Percentiles rank a stretch among this genome's conserved stretches.
These are phyloP conservation scores for Drosophila albomicans DNA, from an alignment of 1,140 invertebrate genomes.

Conservation along the genomic window DNA sequence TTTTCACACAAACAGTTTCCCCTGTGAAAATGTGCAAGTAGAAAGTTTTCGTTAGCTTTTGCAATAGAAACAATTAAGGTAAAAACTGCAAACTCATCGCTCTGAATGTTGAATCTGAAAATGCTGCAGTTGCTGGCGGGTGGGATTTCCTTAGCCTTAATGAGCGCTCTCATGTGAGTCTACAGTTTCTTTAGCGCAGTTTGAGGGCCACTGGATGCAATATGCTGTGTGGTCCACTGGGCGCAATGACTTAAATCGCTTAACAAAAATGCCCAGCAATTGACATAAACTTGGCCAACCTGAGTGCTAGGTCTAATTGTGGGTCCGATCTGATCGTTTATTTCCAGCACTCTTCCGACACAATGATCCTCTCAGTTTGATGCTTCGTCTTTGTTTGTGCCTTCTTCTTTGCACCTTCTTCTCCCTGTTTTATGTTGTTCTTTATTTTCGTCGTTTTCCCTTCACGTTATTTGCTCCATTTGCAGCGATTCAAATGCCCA, in stretches of 20 bases:
- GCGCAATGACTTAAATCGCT: slow-evolving; percentile 42
- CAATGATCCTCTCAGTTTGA: too few species aligned
- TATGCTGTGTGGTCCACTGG: slow-evolving; percentile 44
- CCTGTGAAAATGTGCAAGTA: slow-evolving; percentile 62
- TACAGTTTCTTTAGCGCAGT: slow-evolving; percentile 8
- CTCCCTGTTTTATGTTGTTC: neutral
- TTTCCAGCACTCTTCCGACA: slow-evolving; percentile 7
- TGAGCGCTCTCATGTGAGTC: slow-evolving; percentile 29
- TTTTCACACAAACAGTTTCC: slow-evolving; percentile 40
- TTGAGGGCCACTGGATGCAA: slow-evolving; percentile 18
- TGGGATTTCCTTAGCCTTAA: slow-evolving; percentile 34
- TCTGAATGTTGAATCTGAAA: slow-evolving; percentile 37
- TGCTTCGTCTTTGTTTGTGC: too few species aligned
- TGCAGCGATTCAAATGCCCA: slow-evolving; percentile 70
- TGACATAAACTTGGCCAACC: slow-evolving; percentile 43
- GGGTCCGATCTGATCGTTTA: slow-evolving; percentile 31
- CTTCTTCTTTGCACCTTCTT: slow-evolving; percentile 34
- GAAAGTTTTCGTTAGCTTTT: slow-evolving; percentile 58
- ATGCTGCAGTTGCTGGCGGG: slow-evolving; percentile 23
- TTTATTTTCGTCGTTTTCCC: slow-evolving; percentile 24
- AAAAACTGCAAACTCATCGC: slow-evolving; percentile 47
- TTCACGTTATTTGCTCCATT: slow-evolving; percentile 37
- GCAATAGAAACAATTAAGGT: slow-evolving; percentile 72
- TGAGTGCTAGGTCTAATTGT: slow-evolving; percentile 48
- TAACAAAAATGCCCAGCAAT: slow-evolving; percentile 54